These are phyloP conservation scores for Scomberomorus guttatus DNA, from an alignment of 2,797 vertebrate species.

Conservation along the genomic window DNA sequence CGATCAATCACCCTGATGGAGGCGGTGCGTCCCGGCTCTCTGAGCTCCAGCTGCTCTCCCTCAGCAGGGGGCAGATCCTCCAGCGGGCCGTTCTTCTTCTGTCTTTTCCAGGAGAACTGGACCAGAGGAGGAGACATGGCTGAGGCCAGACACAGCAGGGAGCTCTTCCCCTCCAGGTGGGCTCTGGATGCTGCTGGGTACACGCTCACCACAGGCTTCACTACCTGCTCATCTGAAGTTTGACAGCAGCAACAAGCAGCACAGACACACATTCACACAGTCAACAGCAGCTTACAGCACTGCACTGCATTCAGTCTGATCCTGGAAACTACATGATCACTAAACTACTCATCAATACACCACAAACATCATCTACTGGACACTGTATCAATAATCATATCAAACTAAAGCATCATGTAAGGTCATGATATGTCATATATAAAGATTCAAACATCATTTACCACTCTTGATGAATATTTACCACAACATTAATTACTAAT, in stretches of 20 bases:
- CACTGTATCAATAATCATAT: too few species aligned
- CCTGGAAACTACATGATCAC: too few species aligned
- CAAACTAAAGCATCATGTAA: too few species aligned
- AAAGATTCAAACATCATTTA: too few species aligned
- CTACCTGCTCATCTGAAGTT: background rate
- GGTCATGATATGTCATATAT: too few species aligned
- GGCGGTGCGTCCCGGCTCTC: background rate
- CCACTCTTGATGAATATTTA: too few species aligned
- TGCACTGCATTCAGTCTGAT: conserved; percentile 7
- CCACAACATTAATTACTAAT: too few species aligned
- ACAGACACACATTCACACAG: conserved; percentile 9
- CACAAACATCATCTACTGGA: too few species aligned
- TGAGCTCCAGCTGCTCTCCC: conserved; percentile 42
- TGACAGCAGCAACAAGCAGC: too few species aligned
- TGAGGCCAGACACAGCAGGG: conserved; percentile 58
- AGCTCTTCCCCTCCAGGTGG: conserved; percentile 9
- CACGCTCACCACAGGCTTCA: conserved; percentile 43
- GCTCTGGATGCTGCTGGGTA: conserved; percentile 31
- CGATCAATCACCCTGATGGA: conserved; percentile 2
- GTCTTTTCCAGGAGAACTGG: conserved; percentile 54
- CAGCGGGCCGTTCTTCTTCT: background rate
- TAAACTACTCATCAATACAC: too few species aligned
- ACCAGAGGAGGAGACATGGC: conserved; percentile 57
- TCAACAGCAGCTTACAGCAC: conserved; percentile 11
- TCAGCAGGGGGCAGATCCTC: conserved; percentile 8